Evolutionary conservation across 92 coral and sea anemone genomes (phyloP), one percentile per base, ranked within the genome.

Genomic region (Plumapathes pennacea): DNA sequence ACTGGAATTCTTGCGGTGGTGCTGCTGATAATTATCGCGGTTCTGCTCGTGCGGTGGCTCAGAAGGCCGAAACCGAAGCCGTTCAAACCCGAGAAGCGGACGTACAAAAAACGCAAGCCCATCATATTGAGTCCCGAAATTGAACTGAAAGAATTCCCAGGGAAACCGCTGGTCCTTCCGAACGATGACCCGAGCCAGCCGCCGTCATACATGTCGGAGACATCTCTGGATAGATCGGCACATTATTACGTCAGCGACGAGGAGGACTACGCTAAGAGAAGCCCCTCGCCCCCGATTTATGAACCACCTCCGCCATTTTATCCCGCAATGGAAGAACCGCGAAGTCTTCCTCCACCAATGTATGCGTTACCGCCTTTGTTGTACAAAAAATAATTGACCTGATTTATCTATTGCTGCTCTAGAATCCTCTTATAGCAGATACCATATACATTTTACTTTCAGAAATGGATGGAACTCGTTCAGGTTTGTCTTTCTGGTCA

Each of bases 131-230:
- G 70, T 18, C 86, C 78, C 12, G 98, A 92, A 56, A 89, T 76
- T 34, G 98, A 92, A 38, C 34, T 92, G 65, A 67, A 82, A 44
- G 77, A 81, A 4, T 43, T 84, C 3, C 76, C 94, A 1, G 86
- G 89, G 2, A 84, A 88, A 69, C 96, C 98, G 26, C 80, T 92
- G 26, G 77, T 88, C 47, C 85, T 92, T n/a, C 96, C 96, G 6
- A 83, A 88, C 48, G 98, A 92, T 62, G 78, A 80, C 34, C 72
- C 78, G 19, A 84, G 96, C 32, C 50, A 64, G 2, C 86, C 96
- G 40, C 84, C 96, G 11, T 88, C 96, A 4, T 83, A 77, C 71
- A 32, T 83, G 49, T 83, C 96, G 0, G 98, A 88, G 38, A 81
- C 86, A 10, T 84, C 89, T 10, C 60, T 84, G 12, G 73, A 77